phyloP scores from a whole-genome alignment of 2,113 vertebrate genomes.

The Myxocyprinus asiaticus region DNA sequence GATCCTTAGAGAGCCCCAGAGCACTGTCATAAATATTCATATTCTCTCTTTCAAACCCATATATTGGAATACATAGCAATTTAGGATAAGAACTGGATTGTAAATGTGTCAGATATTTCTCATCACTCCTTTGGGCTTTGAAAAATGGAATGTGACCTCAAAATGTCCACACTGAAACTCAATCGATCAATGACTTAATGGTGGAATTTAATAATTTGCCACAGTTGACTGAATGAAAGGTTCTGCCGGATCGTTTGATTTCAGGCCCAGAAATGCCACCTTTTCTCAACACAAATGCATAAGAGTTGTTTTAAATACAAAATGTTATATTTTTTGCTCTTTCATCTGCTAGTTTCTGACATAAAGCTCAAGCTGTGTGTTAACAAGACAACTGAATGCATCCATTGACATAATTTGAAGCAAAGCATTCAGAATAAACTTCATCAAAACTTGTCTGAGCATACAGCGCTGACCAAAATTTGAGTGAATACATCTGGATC shows the following conservation, averaged over 20 bases:
- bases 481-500: too few relatives aligned
- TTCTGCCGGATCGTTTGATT: constrained; percentile 40
- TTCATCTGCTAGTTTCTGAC: not conserved
- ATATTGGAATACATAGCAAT: not conserved
- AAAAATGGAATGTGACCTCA: constrained; percentile 27
- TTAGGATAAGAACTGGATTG: not conserved
- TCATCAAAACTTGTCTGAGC: too few relatives aligned
- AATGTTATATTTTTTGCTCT: not conserved
- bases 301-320: constrained; percentile 4
- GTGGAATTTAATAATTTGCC: constrained; percentile 50
- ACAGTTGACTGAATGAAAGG: constrained; percentile 26
- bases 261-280: constrained; percentile 23
- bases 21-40: not conserved
- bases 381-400: not conserved
- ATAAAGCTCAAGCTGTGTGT: not conserved
- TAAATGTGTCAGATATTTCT: constrained; percentile 14
- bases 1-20: not conserved
- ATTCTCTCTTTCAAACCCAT: not conserved
- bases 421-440: too few relatives aligned
- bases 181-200: constrained; percentile 28
- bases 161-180: constrained; percentile 43
- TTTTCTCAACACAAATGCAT: constrained; percentile 28
- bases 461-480: too few relatives aligned
- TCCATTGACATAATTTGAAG: not conserved
- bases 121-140: constrained; percentile 5